Conservation (phyloP, 2,797 vertebrate species). For the Iguana delicatissima region DNA sequence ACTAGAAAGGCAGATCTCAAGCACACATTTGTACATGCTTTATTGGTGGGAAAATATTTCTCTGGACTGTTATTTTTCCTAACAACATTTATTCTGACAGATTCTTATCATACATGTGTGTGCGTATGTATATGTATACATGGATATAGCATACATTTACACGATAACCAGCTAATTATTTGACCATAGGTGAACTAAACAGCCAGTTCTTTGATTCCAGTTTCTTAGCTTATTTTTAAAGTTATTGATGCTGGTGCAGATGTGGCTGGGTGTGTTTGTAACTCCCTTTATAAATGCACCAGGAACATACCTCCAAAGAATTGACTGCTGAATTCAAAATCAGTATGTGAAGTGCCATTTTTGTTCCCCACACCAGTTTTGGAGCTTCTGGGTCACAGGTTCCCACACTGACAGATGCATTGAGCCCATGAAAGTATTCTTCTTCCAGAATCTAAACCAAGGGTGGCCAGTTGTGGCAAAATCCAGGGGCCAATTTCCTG, state of each 20-base stretch:
- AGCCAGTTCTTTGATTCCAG: too few relatives aligned
- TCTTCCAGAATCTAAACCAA: not conserved
- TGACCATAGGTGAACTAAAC: too few relatives aligned
- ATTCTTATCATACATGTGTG: constrained; percentile 60
- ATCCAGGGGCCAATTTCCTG: not conserved
- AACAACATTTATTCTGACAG: constrained; percentile 77
- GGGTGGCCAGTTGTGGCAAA: not conserved
- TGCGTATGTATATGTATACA: too few relatives aligned
- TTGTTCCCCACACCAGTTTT: not conserved
- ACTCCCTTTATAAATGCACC: constrained; percentile 11
- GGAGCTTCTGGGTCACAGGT: not conserved
- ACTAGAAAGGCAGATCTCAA: constrained; percentile 76
- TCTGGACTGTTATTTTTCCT: constrained; percentile 73
- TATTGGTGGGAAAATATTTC: constrained; percentile 77
- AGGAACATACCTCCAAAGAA: not conserved
- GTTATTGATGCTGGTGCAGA: too few relatives aligned
- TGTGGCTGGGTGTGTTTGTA: too few relatives aligned
- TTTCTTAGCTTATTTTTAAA: too few relatives aligned
- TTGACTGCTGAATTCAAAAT: constrained; percentile 1
- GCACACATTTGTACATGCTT: constrained; percentile 76
- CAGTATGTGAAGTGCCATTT: not conserved
- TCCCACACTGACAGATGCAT: not conserved
- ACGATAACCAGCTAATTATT: too few relatives aligned
- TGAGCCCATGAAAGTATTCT: not conserved
- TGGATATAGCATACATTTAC: not conserved